phyloP scores from a whole-genome alignment of 2,797 vertebrate species.

The Graptemys geographica region DNA sequence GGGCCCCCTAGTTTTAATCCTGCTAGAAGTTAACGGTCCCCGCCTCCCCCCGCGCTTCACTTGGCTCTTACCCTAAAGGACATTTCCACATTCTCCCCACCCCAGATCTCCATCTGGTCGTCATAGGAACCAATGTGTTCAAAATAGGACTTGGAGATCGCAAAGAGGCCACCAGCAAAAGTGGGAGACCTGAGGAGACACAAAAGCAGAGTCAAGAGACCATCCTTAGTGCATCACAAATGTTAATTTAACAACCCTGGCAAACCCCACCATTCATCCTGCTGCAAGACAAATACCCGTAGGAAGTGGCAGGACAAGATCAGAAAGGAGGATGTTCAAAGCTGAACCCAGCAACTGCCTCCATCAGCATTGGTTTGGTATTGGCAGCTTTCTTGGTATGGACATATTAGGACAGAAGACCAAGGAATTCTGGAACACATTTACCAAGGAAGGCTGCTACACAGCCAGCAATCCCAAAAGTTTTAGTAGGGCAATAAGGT shows the following conservation, averaged over 20 bases:
- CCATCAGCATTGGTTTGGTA: background rate
- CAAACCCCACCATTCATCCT: background rate
- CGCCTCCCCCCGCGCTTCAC: rapidly evolving
- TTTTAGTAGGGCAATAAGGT: no score
- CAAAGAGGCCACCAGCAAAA: slow-evolving; percentile 96
- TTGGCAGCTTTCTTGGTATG: background rate
- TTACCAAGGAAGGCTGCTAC: background rate
- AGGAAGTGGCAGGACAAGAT: background rate
- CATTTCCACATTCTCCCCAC: slow-evolving; percentile 98
- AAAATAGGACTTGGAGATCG: slow-evolving; percentile 94
- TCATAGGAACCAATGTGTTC: slow-evolving; percentile 96
- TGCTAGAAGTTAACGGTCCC: background rate
- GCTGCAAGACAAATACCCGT: background rate
- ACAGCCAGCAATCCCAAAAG: no score
- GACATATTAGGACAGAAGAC: background rate
- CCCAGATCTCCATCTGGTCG: slow-evolving; percentile 99
- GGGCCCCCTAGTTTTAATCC: background rate
- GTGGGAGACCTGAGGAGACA: slow-evolving; percentile 87
- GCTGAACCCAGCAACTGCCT: background rate
- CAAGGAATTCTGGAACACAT: background rate
- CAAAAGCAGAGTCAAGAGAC: background rate
- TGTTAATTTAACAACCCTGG: background rate
- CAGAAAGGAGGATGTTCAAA: background rate
- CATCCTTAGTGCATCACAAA: background rate
- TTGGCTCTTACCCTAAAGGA: slow-evolving; percentile 92